A percentile compares a stretch with the other conserved stretches of the same genome.
These are phyloP conservation scores for Cetonia aurata DNA, from an alignment of 2,888 invertebrate genomes.

Conservation along the genomic window DNA sequence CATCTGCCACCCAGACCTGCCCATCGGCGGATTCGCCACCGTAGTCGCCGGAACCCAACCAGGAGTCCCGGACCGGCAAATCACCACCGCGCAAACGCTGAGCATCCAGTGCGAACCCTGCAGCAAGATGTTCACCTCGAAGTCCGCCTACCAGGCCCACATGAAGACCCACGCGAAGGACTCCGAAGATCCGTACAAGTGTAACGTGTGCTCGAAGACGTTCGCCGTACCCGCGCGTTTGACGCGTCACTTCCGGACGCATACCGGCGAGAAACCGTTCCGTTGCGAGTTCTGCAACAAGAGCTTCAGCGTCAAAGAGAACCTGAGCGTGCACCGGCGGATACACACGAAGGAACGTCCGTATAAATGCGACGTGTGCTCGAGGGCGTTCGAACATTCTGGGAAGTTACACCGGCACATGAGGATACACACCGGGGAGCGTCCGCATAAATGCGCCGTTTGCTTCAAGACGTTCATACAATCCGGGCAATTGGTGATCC, in stretches of 20 bases:
- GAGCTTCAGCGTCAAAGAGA: constrained; percentile 93
- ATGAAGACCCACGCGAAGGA: constrained; percentile 62
- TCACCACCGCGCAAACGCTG: constrained; percentile 29
- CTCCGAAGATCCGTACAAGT: constrained; percentile 82
- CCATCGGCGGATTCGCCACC: constrained; percentile 63
- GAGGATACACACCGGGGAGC: constrained; percentile 90
- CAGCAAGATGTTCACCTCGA: constrained; percentile 63
- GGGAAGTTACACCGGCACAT: constrained; percentile 92
- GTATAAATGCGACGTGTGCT: constrained; percentile 90
- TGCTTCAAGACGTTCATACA: constrained; percentile 93
- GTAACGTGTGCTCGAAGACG: constrained; percentile 91
- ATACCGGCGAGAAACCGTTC: constrained; percentile 92
- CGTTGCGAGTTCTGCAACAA: constrained; percentile 94
- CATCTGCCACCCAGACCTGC: constrained; percentile 73
- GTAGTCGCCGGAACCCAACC: constrained; percentile 43
- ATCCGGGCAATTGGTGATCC: constrained; percentile 91
- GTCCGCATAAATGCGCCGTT: constrained; percentile 89
- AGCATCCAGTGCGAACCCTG: constrained; percentile 63
- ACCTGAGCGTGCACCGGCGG: constrained; percentile 88
- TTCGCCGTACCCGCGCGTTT: constrained; percentile 91
- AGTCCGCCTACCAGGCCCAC: constrained; percentile 62
- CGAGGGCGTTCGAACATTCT: constrained; percentile 90
- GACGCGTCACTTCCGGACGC: constrained; percentile 88
- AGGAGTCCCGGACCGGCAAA: constrained; percentile 49
- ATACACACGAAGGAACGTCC: constrained; percentile 94